Percentiles rank a stretch among this genome's conserved stretches.
These are phyloP conservation scores for Dasysyrphus albostriatus DNA, from an alignment of 2,888 invertebrate genomes.

Conservation along the genomic window DNA sequence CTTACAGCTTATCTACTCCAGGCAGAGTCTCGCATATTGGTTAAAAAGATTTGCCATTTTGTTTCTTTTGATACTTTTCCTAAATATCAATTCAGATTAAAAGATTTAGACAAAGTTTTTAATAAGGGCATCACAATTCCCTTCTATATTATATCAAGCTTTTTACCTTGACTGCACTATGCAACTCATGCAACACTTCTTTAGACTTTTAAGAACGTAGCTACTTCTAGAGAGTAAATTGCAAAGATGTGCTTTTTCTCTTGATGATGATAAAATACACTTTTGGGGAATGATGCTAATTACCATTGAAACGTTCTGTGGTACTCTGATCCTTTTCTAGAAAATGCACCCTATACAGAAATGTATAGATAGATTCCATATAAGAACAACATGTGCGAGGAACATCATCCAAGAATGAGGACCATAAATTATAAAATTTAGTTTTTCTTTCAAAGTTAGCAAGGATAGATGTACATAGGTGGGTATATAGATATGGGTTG, in stretches of 20 bases:
- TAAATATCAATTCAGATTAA: conserved; percentile 51
- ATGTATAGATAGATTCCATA: conserved; percentile 2
- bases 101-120: conserved; percentile 54
- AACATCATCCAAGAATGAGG: conserved; percentile 1
- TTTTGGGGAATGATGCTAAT: conserved; percentile 68
- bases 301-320: conserved; percentile 66
- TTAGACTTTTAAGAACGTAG: not conserved
- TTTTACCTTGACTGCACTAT: not conserved
- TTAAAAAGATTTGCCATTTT: conserved; percentile 44
- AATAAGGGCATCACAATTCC: conserved; percentile 34
- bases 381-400: conserved; percentile 10
- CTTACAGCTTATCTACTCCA: conserved; percentile 65
- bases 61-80: conserved; percentile 41
- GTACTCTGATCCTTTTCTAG: conserved; percentile 8
- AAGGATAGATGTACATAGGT: conserved; percentile 25
- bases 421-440: conserved; percentile 63
- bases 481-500: not conserved
- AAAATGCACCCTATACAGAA: conserved; percentile 50
- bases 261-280: conserved; percentile 70
- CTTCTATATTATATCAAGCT: not conserved
- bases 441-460: conserved; percentile 69
- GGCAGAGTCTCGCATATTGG: conserved; percentile 57
- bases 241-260: conserved; percentile 35
- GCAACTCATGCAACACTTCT: conserved; percentile 1
- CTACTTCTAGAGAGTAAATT: not conserved